Percentiles rank a stretch among this genome's conserved stretches.
Conservation (phyloP, 1,140 invertebrate genomes). For the Anastrepha obliqua region DNA sequence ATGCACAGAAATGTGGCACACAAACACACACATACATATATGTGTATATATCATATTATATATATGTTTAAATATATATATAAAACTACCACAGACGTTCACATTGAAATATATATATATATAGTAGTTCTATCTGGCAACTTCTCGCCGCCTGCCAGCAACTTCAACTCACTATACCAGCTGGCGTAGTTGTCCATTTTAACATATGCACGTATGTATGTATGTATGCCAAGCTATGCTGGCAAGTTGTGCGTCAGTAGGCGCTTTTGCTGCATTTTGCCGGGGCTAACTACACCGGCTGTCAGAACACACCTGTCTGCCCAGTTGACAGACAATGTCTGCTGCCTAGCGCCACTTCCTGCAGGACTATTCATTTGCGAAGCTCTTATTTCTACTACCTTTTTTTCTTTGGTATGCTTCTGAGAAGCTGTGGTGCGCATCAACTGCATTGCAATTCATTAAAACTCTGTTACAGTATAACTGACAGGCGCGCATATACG, state of each 20-base stretch:
- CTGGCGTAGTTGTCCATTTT: not conserved
- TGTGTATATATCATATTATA: too few species aligned
- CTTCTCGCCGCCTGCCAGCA: not conserved
- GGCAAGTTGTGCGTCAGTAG: not conserved
- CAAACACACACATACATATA: too few species aligned
- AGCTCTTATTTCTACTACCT: not conserved
- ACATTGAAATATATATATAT: too few species aligned
- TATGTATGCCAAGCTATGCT: not conserved
- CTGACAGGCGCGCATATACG: not conserved
- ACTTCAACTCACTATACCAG: not conserved
- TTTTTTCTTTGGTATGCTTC: not conserved
- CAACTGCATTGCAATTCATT: conserved; percentile 43
- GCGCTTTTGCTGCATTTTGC: not conserved
- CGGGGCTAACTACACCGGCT: conserved; percentile 4
- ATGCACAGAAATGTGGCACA: too few species aligned
- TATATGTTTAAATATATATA: too few species aligned
- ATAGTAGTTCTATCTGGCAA: not conserved
- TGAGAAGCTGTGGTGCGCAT: conserved; percentile 30
- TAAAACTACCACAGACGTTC: too few species aligned
- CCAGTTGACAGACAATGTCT: not conserved
- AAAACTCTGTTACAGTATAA: conserved; percentile 41
- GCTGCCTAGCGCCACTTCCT: not conserved
- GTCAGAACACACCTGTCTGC: not conserved
- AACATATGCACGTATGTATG: not conserved
- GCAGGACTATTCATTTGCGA: conserved; percentile 1